Percentiles rank a stretch among this genome's conserved stretches.
These are phyloP conservation scores for Papilio helenus DNA, from an alignment of 1,140 invertebrate species.

Conservation along the genomic window DNA sequence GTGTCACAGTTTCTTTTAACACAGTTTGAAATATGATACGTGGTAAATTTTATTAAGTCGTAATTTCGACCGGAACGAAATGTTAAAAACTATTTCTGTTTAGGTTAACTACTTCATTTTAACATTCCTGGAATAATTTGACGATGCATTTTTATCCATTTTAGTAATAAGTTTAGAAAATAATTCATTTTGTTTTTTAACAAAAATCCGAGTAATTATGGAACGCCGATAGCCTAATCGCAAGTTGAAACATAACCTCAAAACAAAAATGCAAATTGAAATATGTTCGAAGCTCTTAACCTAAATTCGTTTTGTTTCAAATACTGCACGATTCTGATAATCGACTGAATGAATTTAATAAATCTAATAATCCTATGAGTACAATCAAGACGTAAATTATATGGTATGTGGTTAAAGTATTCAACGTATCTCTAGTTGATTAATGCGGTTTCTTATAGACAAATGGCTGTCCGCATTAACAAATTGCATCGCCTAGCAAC, in stretches of 20 bases:
- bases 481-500: slow-evolving; percentile 58
- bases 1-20: slow-evolving; percentile 63
- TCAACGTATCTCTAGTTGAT: slow-evolving; percentile 50
- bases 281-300: not conserved
- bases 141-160: not conserved
- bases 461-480: slow-evolving; percentile 66
- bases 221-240: not conserved
- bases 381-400: slow-evolving; percentile 60
- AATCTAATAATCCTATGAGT: slow-evolving; percentile 41
- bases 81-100: slow-evolving; percentile 42
- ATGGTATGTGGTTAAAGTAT: slow-evolving; percentile 45
- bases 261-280: not conserved
- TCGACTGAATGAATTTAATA: not conserved
- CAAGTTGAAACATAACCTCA: not conserved
- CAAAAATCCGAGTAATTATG: too few relatives aligned
- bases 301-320: not conserved
- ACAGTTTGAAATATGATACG: slow-evolving; percentile 60
- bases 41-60: slow-evolving; percentile 70
- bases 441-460: slow-evolving; percentile 64
- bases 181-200: too few relatives aligned
- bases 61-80: slow-evolving; percentile 73
- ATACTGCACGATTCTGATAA: not conserved
- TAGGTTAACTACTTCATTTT: slow-evolving; percentile 38
- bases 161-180: too few relatives aligned
- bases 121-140: not conserved